Evolutionary conservation across 2,888 invertebrate genomes (phyloP), one percentile per base, ranked within the genome.

Genomic region (Ryuthela nishihirai): DNA sequence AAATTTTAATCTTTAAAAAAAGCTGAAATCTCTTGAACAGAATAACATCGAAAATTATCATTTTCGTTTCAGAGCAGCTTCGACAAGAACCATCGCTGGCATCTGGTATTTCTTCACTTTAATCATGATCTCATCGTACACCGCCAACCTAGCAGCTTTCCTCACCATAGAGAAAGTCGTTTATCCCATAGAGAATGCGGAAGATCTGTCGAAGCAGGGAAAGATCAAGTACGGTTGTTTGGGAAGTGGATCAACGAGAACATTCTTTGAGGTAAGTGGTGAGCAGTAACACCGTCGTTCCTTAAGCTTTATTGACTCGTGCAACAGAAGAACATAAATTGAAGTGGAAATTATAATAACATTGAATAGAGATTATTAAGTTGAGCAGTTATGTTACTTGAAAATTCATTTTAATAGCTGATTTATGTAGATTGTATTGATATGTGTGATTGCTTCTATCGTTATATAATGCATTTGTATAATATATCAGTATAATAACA

Each of bases 211-310:
- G n/a, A 90, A 89, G 70, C 98, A 99, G 76, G 92, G 90, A 0
- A 89, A 91, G 75, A 97, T 99, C 69, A 93, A 94, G 75, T 99
- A 98, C 73, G 99, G 99, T 0, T 88, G 91, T 4, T 76, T 94
- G 10, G 81, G 82, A 64, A 88, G 89, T 38, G 99, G 98, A 44
- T 91, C 95, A 0, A 98, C 98, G 0, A 87, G 88, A 38, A 84
- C 87, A 6, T 99, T 97, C 76, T 99, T 99, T 73, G 82, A 88
- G 79, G 95, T 93, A 77, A 76, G 76, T 26, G 6, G n/a, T 41
- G n/a, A 10, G n/a, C n/a, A n/a, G n/a, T n/a, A n/a, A n/a, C n/a
- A n/a, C n/a, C n/a, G n/a, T n/a, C n/a, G n/a, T n/a, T n/a, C n/a
- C n/a, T n/a, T n/a, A n/a, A n/a, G n/a, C n/a, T n/a, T n/a, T n/a